Percentiles rank a stretch among this genome's conserved stretches.
Conservation (phyloP, 2,113 vertebrate species). For the Acinonyx jubatus region DNA sequence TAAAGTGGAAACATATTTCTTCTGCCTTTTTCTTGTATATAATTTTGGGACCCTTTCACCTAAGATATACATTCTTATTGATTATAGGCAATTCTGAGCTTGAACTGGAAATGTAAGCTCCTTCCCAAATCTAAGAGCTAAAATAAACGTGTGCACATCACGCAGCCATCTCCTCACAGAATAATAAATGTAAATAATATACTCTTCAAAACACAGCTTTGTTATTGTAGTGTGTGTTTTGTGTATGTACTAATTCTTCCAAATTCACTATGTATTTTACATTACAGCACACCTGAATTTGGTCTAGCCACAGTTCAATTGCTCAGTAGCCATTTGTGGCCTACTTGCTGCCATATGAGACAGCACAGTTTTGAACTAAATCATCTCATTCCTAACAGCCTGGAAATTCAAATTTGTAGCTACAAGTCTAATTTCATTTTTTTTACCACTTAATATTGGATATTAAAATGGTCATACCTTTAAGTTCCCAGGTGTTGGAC, state of each 20-base stretch:
- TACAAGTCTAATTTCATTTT: conserved; percentile 3
- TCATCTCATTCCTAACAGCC: neutral
- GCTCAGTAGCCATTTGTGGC: neutral
- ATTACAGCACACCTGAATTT: neutral
- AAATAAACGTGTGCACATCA: neutral
- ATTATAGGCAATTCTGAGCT: neutral
- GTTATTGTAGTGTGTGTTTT: neutral
- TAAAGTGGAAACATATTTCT: neutral
- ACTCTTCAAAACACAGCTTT: neutral
- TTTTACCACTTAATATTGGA: conserved; percentile 23
- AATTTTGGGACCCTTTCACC: neutral
- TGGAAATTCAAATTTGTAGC: neutral
- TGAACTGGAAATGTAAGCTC: neutral
- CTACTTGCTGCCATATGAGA: neutral
- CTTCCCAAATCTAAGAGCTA: neutral
- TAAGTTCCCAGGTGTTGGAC: neutral
- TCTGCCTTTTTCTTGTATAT: neutral
- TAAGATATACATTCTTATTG: neutral
- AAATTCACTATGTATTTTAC: neutral
- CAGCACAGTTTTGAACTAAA: neutral
- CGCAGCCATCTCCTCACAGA: neutral
- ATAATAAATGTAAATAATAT: neutral
- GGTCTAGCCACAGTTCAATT: neutral
- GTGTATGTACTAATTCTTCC: neutral
- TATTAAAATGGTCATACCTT: conserved; percentile 56